Evolutionary conservation across 2,113 vertebrate species (phyloP), one percentile per base, ranked within the genome.

Genomic region (Meles meles): DNA sequence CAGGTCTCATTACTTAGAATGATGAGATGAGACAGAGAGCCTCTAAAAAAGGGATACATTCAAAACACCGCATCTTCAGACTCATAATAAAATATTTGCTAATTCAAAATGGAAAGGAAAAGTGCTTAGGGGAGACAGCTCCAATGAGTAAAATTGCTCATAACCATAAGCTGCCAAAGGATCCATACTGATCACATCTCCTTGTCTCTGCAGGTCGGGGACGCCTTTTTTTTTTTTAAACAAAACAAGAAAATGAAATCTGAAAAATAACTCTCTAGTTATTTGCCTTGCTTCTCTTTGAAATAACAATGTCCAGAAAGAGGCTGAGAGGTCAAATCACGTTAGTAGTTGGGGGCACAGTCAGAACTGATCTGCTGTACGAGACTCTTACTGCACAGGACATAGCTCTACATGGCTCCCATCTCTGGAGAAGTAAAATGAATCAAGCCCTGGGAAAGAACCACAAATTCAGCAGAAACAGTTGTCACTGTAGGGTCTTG

Each of bases 41-140:
- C 72, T 74, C 69, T 13, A 39, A 77, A 92, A 72, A 34, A 84
- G 80, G 57, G 27, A n/a, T 61, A 55, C 25, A 57, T 86, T 94
- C 72, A 80, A 92, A 95, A 90, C 25, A 71, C 37, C 0, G 0
- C 37, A 90, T 34, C 80, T 96, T 61, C 4, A 88, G 96, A 77
- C 52, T 87, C 21, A 2, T 59, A 90, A 90, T 92, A 87, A 96
- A 96, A 90, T 88, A 96, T 96, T 97, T 85, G 94, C 84, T 93
- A 97, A 97, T 72, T 97, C 74, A 93, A 87, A 94, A 84, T 84
- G 83, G 96, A 96, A 92, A 95, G 44, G 86, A 34, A 71, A 97
- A 92, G 63, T 27, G 86, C 88, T 93, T 20, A 63, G 82, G 82
- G 79, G 61, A 97, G 83, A 80, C 27, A 85, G 87, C 76, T 93